Evolutionary conservation across 2,888 invertebrate species (phyloP).

Genomic region (Agriopis leucophaearia): DNA sequence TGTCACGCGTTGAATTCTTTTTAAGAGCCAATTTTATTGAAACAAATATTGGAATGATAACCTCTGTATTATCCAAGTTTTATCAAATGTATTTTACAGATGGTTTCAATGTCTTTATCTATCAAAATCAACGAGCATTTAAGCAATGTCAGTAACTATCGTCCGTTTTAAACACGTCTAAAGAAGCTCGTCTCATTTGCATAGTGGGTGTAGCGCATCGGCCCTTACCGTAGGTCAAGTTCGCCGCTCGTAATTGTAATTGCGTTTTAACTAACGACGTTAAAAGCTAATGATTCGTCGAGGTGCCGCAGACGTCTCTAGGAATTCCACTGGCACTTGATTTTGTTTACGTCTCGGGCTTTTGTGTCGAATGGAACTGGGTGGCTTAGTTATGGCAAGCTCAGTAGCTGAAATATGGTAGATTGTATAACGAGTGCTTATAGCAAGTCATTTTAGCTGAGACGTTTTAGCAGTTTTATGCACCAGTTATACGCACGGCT

Average conservation of each 20-base stretch:
- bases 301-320: conserved; percentile 49
- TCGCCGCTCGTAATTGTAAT: conserved; percentile 77
- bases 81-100: not conserved
- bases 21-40: not conserved
- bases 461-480: too few species aligned
- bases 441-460: too few species aligned
- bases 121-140: not conserved
- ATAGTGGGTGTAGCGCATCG: conserved; percentile 75
- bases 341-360: conserved; percentile 41
- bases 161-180: conserved; percentile 47
- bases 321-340: conserved; percentile 37
- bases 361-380: conserved; percentile 18
- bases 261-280: conserved; percentile 77
- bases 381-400: not conserved
- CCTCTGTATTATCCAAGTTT: not conserved
- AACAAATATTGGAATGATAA: not conserved
- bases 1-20: conserved; percentile 2
- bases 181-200: conserved; percentile 80
- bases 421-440: too few species aligned
- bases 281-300: conserved; percentile 67
- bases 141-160: conserved; percentile 11
- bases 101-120: not conserved
- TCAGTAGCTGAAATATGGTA: not conserved
- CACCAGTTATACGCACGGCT: too few species aligned
- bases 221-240: conserved; percentile 83